Conservation (phyloP, 2,888 invertebrate species). For the Sminthurinus aureus region DNA sequence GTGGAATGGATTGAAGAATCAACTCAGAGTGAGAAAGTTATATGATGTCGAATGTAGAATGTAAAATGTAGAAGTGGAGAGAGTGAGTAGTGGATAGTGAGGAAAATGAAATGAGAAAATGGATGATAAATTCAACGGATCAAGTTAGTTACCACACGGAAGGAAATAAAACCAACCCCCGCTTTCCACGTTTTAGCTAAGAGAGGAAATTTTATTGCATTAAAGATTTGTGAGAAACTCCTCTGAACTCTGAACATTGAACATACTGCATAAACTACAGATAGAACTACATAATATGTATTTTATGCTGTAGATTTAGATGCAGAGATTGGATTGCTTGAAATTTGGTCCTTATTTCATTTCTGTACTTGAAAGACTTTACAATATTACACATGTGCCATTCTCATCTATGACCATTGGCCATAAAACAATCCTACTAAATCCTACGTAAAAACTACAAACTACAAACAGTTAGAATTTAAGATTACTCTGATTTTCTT, state of each 20-base stretch:
- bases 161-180: slow-evolving; percentile 51
- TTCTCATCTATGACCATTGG: too few relatives aligned
- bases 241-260: neutral
- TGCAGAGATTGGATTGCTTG: too few relatives aligned
- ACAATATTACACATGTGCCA: too few relatives aligned
- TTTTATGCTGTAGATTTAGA: too few relatives aligned
- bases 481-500: too few relatives aligned
- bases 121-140: slow-evolving; percentile 50
- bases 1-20: neutral
- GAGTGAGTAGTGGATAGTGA: slow-evolving; percentile 10
- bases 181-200: slow-evolving; percentile 41
- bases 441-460: too few relatives aligned
- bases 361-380: too few relatives aligned
- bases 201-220: slow-evolving; percentile 53
- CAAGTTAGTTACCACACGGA: slow-evolving; percentile 54
- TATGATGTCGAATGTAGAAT: neutral
- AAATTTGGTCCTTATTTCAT: too few relatives aligned
- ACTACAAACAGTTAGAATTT: too few relatives aligned
- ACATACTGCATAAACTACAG: too few relatives aligned
- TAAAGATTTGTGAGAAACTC: slow-evolving; percentile 29
- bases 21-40: neutral
- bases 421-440: too few relatives aligned
- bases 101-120: slow-evolving; percentile 33
- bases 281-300: too few relatives aligned
- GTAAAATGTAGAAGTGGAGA: neutral